Evolutionary conservation across 2,797 vertebrate species (phyloP).

Genomic region (Fistularia commersonii): DNA sequence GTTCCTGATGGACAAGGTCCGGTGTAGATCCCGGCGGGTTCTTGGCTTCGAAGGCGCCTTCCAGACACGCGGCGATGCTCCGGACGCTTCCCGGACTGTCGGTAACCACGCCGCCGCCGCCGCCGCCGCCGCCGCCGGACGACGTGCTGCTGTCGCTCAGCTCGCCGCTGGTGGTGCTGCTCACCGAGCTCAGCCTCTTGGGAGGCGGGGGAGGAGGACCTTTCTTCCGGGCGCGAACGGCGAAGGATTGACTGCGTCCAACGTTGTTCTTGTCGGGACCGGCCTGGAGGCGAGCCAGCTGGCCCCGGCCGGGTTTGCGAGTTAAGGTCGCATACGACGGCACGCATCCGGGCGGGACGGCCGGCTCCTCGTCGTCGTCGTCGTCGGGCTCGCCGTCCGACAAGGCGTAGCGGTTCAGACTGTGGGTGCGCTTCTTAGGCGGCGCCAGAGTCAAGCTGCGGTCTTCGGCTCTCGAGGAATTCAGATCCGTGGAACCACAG

Average conservation of each 20-base stretch:
- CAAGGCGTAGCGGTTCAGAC: constrained; percentile 83
- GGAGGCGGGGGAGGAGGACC: constrained; percentile 89
- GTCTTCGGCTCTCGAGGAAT: constrained; percentile 10
- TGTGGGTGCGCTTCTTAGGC: constrained; percentile 82
- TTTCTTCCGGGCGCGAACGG: constrained; percentile 86
- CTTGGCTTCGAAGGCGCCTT: constrained; percentile 37
- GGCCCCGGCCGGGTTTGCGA: constrained; percentile 82
- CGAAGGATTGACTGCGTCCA: constrained; percentile 92
- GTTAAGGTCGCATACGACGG: constrained; percentile 90
- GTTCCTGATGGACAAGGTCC: constrained; percentile 3
- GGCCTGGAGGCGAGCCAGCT: constrained; percentile 62
- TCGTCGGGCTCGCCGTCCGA: constrained; percentile 87
- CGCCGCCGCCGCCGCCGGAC: neutral
- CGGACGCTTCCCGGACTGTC: constrained; percentile 61
- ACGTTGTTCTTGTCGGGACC: constrained; percentile 70
- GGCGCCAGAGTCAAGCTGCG: constrained; percentile 31
- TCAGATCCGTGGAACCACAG: constrained; percentile 53
- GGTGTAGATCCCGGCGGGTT: constrained; percentile 10
- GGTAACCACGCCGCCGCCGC: constrained; percentile 8
- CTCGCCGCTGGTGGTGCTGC: constrained; percentile 60
- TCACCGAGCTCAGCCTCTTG: constrained; percentile 92
- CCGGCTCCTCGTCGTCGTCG: constrained; percentile 70
- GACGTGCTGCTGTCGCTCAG: constrained; percentile 50
- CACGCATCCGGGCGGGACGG: constrained; percentile 58
- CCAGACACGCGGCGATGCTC: constrained; percentile 66